These are phyloP conservation scores for Apteryx owenii DNA, from an alignment of 2,113 vertebrate genomes.

Conservation along the genomic window DNA sequence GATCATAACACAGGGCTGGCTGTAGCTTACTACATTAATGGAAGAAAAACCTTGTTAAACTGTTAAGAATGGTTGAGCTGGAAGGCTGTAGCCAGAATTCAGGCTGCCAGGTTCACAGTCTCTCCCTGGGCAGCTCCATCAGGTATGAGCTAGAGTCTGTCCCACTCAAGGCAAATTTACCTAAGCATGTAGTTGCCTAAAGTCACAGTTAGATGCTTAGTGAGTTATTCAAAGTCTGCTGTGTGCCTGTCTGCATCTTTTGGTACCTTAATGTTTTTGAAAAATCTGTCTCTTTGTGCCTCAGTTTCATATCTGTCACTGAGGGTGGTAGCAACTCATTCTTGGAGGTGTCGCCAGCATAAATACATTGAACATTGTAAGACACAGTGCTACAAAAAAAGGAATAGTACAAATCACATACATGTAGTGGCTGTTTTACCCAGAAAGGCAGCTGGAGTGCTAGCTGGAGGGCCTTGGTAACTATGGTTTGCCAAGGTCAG, in stretches of 20 bases:
- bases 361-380: neutral
- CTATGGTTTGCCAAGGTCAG: constrained; percentile 10
- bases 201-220: neutral
- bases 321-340: neutral
- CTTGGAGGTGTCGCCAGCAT: neutral
- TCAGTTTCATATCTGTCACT: neutral
- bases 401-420: neutral
- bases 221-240: neutral
- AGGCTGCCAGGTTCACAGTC: neutral
- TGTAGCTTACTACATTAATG: neutral
- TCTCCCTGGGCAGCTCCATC: neutral
- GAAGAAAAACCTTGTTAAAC: neutral
- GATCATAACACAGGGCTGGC: neutral
- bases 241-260: neutral
- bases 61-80: rapidly evolving
- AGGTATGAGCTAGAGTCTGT: neutral
- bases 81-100: neutral
- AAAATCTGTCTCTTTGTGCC: neutral
- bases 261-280: neutral
- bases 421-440: neutral
- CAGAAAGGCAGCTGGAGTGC: neutral
- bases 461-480: neutral
- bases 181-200: neutral
- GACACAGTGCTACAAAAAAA: neutral
- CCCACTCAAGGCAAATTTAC: neutral